A percentile compares a stretch with the other conserved stretches of the same genome.
These are phyloP conservation scores for Spialia ferax DNA, from an alignment of 2,888 invertebrate species.

Conservation along the genomic window DNA sequence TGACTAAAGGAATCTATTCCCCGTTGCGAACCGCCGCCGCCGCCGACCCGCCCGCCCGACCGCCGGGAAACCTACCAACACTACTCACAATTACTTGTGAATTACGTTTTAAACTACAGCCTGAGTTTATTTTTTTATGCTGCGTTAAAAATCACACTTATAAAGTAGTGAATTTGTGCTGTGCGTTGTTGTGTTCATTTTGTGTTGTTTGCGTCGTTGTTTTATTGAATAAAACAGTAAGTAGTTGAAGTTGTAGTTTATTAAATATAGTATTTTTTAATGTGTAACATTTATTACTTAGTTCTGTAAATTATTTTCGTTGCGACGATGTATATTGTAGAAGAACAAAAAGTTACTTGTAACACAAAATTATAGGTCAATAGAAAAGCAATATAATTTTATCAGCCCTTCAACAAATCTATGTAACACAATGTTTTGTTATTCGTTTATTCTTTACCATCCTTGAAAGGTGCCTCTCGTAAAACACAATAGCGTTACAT, in stretches of 20 bases:
- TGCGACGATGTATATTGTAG: too few species aligned
- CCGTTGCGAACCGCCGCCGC: constrained; percentile 61
- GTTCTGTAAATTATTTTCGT: too few species aligned
- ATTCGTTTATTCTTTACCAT: constrained; percentile 59
- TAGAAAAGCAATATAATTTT: not conserved
- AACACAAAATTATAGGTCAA: too few species aligned
- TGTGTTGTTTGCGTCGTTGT: too few species aligned
- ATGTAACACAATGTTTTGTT: constrained; percentile 48
- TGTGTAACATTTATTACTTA: too few species aligned
- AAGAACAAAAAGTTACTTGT: not conserved
- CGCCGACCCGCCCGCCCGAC: constrained; percentile 47
- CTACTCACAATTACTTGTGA: constrained; percentile 55
- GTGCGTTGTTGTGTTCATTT: too few species aligned
- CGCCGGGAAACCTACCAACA: constrained; percentile 22
- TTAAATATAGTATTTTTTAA: too few species aligned
- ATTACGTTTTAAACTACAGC: constrained; percentile 51
- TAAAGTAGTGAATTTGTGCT: too few species aligned
- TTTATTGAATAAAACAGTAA: too few species aligned
- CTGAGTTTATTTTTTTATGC: not conserved
- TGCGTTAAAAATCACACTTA: not conserved
- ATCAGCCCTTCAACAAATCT: constrained; percentile 19
- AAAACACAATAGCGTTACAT: constrained; percentile 82
- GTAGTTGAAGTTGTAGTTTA: too few species aligned
- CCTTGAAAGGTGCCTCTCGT: constrained; percentile 68
- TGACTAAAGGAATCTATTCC: constrained; percentile 83